phyloP scores from a whole-genome alignment of 2,888 invertebrate genomes.

The Cephus spinipes region DNA sequence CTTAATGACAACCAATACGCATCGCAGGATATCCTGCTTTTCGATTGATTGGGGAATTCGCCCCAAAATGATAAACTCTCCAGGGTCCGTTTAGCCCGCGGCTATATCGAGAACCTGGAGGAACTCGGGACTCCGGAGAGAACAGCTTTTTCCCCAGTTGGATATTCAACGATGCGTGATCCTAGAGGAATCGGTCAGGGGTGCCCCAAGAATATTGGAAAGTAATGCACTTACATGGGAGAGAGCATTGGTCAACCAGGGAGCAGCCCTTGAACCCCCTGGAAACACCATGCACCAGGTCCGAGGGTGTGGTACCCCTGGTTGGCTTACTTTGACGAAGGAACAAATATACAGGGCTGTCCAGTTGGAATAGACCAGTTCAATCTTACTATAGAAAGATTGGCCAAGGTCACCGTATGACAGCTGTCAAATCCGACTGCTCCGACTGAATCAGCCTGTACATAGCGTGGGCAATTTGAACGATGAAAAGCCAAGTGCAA shows the following conservation, averaged over 20 bases:
- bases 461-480: slow-evolving; percentile 24
- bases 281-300: too few species aligned
- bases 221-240: slow-evolving; percentile 56
- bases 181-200: slow-evolving; percentile 33
- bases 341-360: too few species aligned
- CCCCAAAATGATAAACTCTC: slow-evolving; percentile 53
- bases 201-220: slow-evolving; percentile 54
- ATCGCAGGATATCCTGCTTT: background rate
- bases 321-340: too few species aligned
- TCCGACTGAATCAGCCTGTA: too few species aligned
- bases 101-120: slow-evolving; percentile 11
- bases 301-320: too few species aligned
- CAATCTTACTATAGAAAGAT: too few species aligned
- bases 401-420: too few species aligned
- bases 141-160: slow-evolving; percentile 45
- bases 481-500: slow-evolving; percentile 61
- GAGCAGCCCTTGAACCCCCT: slow-evolving; percentile 1
- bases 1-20: too few species aligned
- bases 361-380: too few species aligned
- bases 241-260: slow-evolving; percentile 36
- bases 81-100: slow-evolving; percentile 57
- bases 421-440: too few species aligned
- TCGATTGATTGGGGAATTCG: slow-evolving; percentile 61
- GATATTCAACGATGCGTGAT: slow-evolving; percentile 56
- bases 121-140: too few species aligned